Evolutionary conservation across 1,140 invertebrate genomes (phyloP), one percentile per base, ranked within the genome.

Genomic region (Halesus radiatus): DNA sequence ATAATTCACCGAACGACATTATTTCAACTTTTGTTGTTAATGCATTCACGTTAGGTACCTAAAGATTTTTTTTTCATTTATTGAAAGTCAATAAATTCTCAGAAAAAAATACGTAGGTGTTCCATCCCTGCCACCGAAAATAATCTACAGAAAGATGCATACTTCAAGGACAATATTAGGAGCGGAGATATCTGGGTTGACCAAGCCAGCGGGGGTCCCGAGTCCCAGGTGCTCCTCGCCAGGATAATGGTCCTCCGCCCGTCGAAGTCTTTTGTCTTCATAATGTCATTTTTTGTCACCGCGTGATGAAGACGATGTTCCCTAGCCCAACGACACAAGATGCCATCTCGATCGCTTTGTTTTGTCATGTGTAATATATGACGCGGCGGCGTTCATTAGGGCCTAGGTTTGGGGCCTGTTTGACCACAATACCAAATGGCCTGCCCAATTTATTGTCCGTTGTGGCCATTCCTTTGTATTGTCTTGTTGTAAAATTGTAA

Each of bases 281-380:
- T 80, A 78, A 80, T 80, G 81, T 83, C 79, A 83, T 83, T 79
- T 74, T 83, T 83, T 83, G 81, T 83, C 76, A 73, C 66, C 81
- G 56, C 56, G 52, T 50, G 64, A 82, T 73, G 77, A 82, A 79
- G 74, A 82, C 53, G 78, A 77, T 56, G 70, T 26, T 13, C 53
- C 53, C 50, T 22, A 29, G 53, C 15, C 54, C 20, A 54, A 26
- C n/a, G 16, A n/a, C 52, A 72, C 1, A 45, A 73, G 78, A 82
- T 80, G 77, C 18, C 74, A 77, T 79, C 81, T 76, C 8, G 45
- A 54, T 23, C 66, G 75, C 76, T 74, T 74, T 73, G 73, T 82
- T 82, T 82, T 79, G 81, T 82, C 81, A 77, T 32, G 53, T 26
- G 23, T 79, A 79, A 82, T 82, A 76, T 82, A 82, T 82, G 64